Conservation (phyloP, 92 coral and sea anemone species). For the Galaxea fascicularis region DNA sequence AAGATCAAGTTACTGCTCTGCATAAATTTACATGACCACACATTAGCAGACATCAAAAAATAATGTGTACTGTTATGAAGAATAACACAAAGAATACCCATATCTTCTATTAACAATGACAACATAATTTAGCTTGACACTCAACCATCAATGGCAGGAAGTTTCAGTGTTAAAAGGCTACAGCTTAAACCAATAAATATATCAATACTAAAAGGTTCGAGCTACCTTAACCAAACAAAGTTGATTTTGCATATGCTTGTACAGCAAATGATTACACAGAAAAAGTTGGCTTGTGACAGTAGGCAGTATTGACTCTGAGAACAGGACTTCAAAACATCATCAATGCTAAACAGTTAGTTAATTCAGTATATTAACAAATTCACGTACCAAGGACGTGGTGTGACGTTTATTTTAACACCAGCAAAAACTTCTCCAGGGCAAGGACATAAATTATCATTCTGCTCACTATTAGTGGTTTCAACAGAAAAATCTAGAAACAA, state of each 20-base stretch:
- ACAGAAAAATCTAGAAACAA: not conserved
- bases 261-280: not conserved
- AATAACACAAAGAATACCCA: not conserved
- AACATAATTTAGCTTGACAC: conserved; percentile 2
- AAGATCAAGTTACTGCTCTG: conserved; percentile 3
- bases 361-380: not conserved
- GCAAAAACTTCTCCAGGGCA: not conserved
- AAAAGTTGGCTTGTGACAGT: not conserved
- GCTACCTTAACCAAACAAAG: not conserved
- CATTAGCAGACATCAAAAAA: not conserved
- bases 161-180: conserved; percentile 4
- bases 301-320: not conserved
- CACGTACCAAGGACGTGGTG: not conserved
- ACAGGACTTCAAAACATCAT: not conserved
- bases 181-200: not conserved
- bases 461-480: not conserved
- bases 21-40: not conserved
- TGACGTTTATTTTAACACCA: not conserved
- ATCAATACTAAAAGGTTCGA: not conserved
- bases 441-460: too few relatives aligned
- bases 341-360: not conserved
- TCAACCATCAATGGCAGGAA: conserved; percentile 8
- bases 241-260: not conserved
- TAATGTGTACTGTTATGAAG: conserved; percentile 16
- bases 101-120: not conserved